Evolutionary conservation across 1,140 invertebrate species (phyloP), one percentile per base, ranked within the genome.

Genomic region (Pseudomyrmex flavicornis): DNA sequence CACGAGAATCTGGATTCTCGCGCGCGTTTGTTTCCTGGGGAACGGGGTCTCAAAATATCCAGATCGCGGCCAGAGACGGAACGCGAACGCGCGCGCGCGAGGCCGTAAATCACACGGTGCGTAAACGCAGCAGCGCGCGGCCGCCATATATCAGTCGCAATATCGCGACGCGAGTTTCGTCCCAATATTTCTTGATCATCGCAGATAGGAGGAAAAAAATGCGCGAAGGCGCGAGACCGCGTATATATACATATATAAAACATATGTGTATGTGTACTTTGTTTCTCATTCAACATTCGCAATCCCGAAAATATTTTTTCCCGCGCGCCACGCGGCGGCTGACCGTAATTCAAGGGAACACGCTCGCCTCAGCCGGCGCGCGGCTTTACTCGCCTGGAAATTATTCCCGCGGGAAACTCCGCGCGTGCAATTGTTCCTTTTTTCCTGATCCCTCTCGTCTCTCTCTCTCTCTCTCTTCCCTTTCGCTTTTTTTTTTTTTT

Each of bases 321-420:
- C 17, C 26, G 20, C 46, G 44, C 50, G 17, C 17, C 58, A 52
- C 85, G 52, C 61, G 50, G 46, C 66, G 68, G 68, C 46, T 70
- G 54, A 48, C 68, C 54, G 84, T 86, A 86, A 86, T 86, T 86
- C 85, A 80, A 59, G n/a, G 52, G 59, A 86, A 85, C 85, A 68
- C 84, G 65, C 44, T 66, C 66, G 61, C 54, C n/a, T n/a, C 66
- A 15, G 59, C 82, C 61, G 22, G 20, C 56, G 12, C 48, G 20
- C 44, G 65, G 85, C 68, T 86, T 82, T 85, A 85, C 75, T 85
- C 85, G 35, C 35, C 65, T 17, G 20, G 61, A 62, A 86, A 86
- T 86, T 86, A 85, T 85, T 86, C 84, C 70, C 68, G 50, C 48
- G 68, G 79, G 85, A 82, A 82, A 26, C 58, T 35, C 52, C 17